phyloP scores from a whole-genome alignment of 2,797 vertebrate genomes.

The Garrulus glandarius region DNA sequence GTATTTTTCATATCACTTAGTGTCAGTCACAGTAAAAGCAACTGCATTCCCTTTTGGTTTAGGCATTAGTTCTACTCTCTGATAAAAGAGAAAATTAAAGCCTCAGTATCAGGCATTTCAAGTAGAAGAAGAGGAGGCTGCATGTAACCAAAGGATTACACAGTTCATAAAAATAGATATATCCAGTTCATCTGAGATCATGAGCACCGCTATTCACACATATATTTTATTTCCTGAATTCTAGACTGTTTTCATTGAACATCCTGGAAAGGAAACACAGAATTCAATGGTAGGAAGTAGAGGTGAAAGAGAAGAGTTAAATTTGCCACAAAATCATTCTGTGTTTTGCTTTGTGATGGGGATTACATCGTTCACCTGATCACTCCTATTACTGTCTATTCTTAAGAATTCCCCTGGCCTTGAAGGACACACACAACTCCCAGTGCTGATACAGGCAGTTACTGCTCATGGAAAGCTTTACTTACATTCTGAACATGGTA shows the following conservation, averaged over 20 bases:
- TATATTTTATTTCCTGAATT: not conserved
- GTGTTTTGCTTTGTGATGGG: not conserved
- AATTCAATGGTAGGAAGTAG: conserved; percentile 6
- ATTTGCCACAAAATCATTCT: not conserved
- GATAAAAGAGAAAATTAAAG: not conserved
- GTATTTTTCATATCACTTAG: not conserved
- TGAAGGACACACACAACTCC: not conserved
- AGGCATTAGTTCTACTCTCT: not conserved
- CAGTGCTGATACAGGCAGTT: not conserved
- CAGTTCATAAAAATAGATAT: not conserved
- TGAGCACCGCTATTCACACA: not conserved
- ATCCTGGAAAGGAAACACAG: not conserved
- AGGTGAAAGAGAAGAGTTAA: not conserved
- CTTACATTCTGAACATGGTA: conserved; percentile 98
- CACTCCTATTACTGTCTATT: not conserved
- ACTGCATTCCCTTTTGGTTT: not conserved
- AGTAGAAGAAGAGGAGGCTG: not conserved
- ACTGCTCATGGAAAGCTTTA: not conserved
- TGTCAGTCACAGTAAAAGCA: not conserved
- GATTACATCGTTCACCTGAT: not conserved
- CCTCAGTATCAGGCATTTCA: not conserved
- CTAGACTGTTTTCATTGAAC: not conserved
- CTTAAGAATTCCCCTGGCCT: not conserved
- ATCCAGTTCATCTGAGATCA: not conserved
- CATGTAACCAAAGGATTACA: not conserved